These are phyloP conservation scores for Orthonevra nobilis DNA, from an alignment of 2,888 invertebrate genomes.

Conservation along the genomic window DNA sequence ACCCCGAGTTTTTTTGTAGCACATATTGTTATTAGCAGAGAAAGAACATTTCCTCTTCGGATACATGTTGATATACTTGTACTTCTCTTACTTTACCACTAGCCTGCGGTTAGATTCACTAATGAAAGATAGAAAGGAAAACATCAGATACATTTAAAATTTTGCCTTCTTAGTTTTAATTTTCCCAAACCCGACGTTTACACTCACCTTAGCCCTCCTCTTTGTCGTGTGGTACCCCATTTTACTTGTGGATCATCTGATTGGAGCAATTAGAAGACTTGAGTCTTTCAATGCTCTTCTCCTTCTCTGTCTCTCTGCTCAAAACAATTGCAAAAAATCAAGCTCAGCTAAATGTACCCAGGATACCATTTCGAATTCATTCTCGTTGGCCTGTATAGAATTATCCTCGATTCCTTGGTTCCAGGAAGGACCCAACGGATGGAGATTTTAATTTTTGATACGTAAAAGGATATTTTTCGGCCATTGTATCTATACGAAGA, in stretches of 20 bases:
- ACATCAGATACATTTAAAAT: slow-evolving; percentile 17
- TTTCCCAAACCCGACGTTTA: slow-evolving; percentile 26
- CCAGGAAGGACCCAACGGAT: slow-evolving; percentile 21
- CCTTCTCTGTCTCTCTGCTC: slow-evolving; percentile 13
- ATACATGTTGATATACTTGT: slow-evolving; percentile 22
- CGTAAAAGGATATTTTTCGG: slow-evolving; percentile 52
- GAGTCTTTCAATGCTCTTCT: slow-evolving; percentile 29
- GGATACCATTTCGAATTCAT: slow-evolving; percentile 57
- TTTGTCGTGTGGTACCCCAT: background rate
- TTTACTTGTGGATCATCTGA: slow-evolving; percentile 14
- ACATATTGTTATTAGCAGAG: too few relatives aligned
- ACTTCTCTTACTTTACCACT: slow-evolving; percentile 9
- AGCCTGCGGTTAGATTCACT: slow-evolving; percentile 15
- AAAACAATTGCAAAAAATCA: slow-evolving; percentile 21
- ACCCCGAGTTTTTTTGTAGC: too few relatives aligned
- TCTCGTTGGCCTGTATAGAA: slow-evolving; percentile 1
- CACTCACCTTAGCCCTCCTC: background rate
- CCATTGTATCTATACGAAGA: slow-evolving; percentile 20
- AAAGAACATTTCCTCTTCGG: too few relatives aligned
- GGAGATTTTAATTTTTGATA: slow-evolving; percentile 70
- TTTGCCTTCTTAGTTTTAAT: slow-evolving; percentile 31
- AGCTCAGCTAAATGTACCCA: slow-evolving; percentile 45
- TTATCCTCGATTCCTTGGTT: background rate
- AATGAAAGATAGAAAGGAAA: slow-evolving; percentile 22
- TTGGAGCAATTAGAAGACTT: slow-evolving; percentile 51